A percentile compares a stretch with the other conserved stretches of the same genome.
Conservation (phyloP, 2,797 vertebrate genomes). For the Bradypus variegatus region DNA sequence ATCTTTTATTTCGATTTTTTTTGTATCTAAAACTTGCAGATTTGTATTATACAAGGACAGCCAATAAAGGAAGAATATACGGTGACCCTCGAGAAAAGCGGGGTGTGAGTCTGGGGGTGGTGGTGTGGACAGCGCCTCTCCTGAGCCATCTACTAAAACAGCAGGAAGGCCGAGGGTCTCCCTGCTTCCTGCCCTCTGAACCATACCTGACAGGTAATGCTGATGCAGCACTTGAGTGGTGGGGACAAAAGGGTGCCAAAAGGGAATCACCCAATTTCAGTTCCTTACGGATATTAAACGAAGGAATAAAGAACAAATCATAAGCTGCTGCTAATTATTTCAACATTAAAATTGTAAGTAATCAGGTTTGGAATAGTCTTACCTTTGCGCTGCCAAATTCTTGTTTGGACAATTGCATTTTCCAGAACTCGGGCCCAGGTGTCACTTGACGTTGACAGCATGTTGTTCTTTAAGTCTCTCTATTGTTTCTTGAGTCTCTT, state of each 20-base stretch:
- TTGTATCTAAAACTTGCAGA: conserved; percentile 73
- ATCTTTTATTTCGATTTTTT: conserved; percentile 72
- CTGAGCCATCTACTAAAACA: neutral
- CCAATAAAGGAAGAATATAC: conserved; percentile 69
- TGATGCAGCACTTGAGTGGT: neutral
- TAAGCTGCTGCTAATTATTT: neutral
- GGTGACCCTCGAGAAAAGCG: neutral
- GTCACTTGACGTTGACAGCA: neutral
- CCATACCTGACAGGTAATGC: neutral
- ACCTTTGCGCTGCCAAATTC: neutral
- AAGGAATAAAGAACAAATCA: neutral
- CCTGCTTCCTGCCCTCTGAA: neutral
- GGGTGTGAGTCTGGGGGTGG: neutral
- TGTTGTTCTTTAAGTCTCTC: neutral
- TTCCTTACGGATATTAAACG: conserved; percentile 7
- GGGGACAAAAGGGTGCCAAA: neutral
- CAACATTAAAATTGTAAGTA: neutral
- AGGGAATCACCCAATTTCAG: neutral
- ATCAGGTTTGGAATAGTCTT: neutral
- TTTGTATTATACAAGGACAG: conserved; percentile 74
- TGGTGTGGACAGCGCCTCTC: neutral
- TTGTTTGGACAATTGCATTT: neutral
- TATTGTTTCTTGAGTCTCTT: neutral
- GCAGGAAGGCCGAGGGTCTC: neutral
- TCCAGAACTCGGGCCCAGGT: neutral